These are phyloP conservation scores for Pimephales promelas DNA, from an alignment of 2,113 vertebrate species.

Conservation along the genomic window DNA sequence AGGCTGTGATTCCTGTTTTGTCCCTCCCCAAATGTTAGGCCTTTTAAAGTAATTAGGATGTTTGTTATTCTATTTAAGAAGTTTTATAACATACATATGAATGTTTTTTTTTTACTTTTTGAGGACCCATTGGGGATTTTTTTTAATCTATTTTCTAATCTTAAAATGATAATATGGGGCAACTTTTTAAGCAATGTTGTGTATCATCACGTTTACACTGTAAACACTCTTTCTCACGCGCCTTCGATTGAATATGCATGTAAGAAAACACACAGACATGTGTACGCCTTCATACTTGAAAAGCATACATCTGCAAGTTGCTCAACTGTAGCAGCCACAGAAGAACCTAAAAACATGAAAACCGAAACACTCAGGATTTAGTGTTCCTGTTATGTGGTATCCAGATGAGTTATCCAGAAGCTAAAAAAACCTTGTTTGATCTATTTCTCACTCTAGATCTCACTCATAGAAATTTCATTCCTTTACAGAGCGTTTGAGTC, in stretches of 20 bases:
- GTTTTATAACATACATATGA: too few species aligned
- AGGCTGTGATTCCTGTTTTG: too few species aligned
- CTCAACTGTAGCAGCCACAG: not conserved
- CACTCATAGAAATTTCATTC: not conserved
- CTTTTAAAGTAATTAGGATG: too few species aligned
- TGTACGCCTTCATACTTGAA: slow-evolving; percentile 8
- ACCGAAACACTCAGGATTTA: slow-evolving; percentile 52
- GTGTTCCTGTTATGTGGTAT: slow-evolving; percentile 62
- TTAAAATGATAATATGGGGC: too few species aligned
- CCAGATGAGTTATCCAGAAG: slow-evolving; percentile 56
- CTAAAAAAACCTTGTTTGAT: not conserved
- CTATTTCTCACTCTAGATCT: slow-evolving; percentile 34
- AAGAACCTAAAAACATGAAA: slow-evolving; percentile 54
- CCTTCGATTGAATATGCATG: not conserved
- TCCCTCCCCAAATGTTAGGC: too few species aligned
- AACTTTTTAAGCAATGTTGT: too few species aligned
- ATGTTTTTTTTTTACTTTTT: too few species aligned
- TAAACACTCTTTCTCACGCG: too few species aligned
- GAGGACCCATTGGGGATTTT: too few species aligned
- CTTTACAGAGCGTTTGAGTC: slow-evolving; percentile 31
- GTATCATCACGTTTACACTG: too few species aligned
- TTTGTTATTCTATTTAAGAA: too few species aligned
- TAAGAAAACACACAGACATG: slow-evolving; percentile 5
- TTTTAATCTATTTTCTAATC: too few species aligned
- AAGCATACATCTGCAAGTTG: slow-evolving; percentile 21